Percentiles rank a stretch among this genome's conserved stretches.
These are phyloP conservation scores for Erythrolamprus reginae DNA, from an alignment of 2,113 vertebrate species.

Conservation along the genomic window DNA sequence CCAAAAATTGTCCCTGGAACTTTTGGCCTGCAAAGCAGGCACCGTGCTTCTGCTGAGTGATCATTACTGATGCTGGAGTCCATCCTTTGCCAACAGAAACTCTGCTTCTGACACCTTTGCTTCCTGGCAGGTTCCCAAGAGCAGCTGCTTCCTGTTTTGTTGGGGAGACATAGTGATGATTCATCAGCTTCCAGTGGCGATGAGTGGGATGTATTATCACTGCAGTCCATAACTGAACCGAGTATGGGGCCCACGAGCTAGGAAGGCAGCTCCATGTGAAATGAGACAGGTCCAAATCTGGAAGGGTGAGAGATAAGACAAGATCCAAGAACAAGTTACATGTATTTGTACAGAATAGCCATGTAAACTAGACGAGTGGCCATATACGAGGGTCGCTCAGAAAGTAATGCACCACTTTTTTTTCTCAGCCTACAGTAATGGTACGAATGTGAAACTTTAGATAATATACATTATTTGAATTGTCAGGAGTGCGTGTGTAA, in stretches of 20 bases:
- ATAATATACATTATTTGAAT: no score
- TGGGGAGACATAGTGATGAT: fast-evolving
- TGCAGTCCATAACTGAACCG: slow-evolving; percentile 60
- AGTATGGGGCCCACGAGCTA: slow-evolving; percentile 50
- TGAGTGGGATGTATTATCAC: not conserved
- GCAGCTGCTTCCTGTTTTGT: not conserved
- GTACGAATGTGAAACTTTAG: no score
- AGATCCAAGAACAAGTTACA: not conserved
- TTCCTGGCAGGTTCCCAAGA: not conserved
- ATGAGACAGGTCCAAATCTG: slow-evolving; percentile 73
- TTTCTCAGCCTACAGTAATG: no score
- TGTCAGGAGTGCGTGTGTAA: no score
- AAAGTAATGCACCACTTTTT: no score
- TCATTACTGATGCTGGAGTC: not conserved
- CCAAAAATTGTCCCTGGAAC: not conserved
- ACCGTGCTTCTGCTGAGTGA: not conserved
- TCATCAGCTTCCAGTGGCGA: fast-evolving
- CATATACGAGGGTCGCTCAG: no score
- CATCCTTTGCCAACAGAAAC: not conserved
- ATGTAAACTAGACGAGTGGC: not conserved
- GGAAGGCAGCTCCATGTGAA: slow-evolving; percentile 45
- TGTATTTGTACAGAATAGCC: not conserved
- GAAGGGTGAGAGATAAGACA: not conserved
- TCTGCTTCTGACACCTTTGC: not conserved
- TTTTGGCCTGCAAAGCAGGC: not conserved